Percentiles rank a stretch among this genome's conserved stretches.
These are phyloP conservation scores for Pocillopora meandrina DNA, from an alignment of 92 coral and sea anemone genomes.

Conservation along the genomic window DNA sequence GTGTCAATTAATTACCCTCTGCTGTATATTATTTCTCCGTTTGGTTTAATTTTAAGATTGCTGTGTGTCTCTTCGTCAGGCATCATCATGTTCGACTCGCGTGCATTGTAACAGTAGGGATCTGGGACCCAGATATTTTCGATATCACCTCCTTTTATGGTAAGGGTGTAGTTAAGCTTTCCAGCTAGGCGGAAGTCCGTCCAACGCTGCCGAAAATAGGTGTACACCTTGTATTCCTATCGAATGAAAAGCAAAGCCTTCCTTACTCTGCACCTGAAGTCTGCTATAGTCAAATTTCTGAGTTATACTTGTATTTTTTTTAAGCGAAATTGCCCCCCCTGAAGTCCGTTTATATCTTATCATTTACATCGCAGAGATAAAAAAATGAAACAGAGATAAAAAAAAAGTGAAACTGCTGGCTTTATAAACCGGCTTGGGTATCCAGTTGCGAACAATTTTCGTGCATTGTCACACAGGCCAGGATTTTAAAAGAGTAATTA, in stretches of 20 bases:
- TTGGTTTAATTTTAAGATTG: slow-evolving; percentile 40
- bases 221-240: slow-evolving; percentile 72
- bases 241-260: not conserved
- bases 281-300: too few species aligned
- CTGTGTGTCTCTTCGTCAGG: slow-evolving; percentile 66
- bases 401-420: too few species aligned
- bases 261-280: too few species aligned
- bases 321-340: too few species aligned
- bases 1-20: slow-evolving; percentile 46
- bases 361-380: too few species aligned
- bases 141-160: slow-evolving; percentile 64
- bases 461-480: too few species aligned
- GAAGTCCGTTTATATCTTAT: too few species aligned
- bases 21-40: slow-evolving; percentile 58
- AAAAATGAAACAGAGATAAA: too few species aligned
- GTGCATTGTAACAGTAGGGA: slow-evolving; percentile 74
- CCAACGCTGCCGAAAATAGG: slow-evolving; percentile 73
- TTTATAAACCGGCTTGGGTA: too few species aligned
- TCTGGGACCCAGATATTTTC: slow-evolving; percentile 76
- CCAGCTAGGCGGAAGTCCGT: slow-evolving; percentile 66
- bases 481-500: too few species aligned
- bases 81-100: slow-evolving; percentile 68
- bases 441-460: too few species aligned
- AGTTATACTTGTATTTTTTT: too few species aligned
- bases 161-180: slow-evolving; percentile 49